Conservation (phyloP, 2,888 invertebrate genomes). For the Leucozona laternaria region DNA sequence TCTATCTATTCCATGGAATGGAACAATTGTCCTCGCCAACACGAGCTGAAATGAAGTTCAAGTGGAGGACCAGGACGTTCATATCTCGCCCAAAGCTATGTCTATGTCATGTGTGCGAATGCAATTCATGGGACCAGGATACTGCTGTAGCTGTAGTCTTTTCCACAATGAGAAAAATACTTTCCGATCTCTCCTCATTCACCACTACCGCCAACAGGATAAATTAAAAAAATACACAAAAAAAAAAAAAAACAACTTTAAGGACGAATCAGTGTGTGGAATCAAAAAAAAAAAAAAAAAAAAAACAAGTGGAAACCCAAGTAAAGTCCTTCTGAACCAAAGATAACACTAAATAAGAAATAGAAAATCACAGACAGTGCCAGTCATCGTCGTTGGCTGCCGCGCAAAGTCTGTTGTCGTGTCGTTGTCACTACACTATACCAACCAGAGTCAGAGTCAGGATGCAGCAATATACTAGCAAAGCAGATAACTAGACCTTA, state of each 20-base stretch:
- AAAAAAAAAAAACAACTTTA: slow-evolving; percentile 44
- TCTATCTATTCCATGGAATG: slow-evolving; percentile 59
- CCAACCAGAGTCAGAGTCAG: slow-evolving; percentile 4
- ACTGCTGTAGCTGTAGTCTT: not conserved
- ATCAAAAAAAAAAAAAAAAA: slow-evolving; percentile 42
- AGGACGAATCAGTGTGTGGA: slow-evolving; percentile 49
- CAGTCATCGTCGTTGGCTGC: slow-evolving; percentile 46
- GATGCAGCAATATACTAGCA: slow-evolving; percentile 50
- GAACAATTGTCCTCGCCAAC: slow-evolving; percentile 74
- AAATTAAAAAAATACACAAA: slow-evolving; percentile 60
- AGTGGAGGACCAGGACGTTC: slow-evolving; percentile 56
- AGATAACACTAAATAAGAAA: slow-evolving; percentile 76
- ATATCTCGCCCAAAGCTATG: slow-evolving; percentile 61
- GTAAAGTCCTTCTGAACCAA: slow-evolving; percentile 48
- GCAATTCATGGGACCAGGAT: slow-evolving; percentile 47
- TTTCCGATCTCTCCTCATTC: slow-evolving; percentile 65
- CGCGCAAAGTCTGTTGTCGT: not conserved
- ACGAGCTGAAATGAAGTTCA: slow-evolving; percentile 73
- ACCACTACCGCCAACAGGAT: slow-evolving; percentile 58
- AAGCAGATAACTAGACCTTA: slow-evolving; percentile 9
- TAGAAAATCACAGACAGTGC: slow-evolving; percentile 72
- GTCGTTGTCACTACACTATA: slow-evolving; percentile 25
- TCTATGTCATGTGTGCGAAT: slow-evolving; percentile 66
- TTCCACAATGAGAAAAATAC: slow-evolving; percentile 35
- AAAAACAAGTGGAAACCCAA: slow-evolving; percentile 41